Percentiles rank a stretch among this genome's conserved stretches.
Evolutionary conservation across 2,797 vertebrate species (phyloP).

Genomic region (Leptatherina wallacei): DNA sequence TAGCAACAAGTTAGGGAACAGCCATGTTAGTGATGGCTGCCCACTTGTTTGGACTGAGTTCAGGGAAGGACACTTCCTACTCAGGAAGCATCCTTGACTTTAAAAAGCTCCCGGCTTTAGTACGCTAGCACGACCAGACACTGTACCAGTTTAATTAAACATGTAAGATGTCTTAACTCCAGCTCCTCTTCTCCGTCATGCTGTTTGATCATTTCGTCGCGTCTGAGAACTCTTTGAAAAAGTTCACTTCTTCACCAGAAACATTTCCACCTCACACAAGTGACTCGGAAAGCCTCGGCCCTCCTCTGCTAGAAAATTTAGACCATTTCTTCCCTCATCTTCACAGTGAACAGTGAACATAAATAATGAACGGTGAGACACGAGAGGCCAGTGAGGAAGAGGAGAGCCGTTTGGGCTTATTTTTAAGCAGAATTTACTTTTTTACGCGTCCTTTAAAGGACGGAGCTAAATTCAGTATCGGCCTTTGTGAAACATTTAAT

Average conservation of each 20-base stretch:
- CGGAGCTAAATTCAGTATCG: constrained; percentile 1
- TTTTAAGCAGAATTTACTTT: constrained; percentile 36
- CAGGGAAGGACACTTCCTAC: too few species aligned
- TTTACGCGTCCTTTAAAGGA: background rate
- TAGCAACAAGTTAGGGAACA: too few species aligned
- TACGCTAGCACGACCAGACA: background rate
- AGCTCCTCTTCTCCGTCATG: background rate
- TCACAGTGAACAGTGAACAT: constrained; percentile 45
- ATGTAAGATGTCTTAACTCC: background rate
- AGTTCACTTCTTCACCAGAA: constrained; percentile 8
- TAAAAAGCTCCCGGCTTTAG: background rate
- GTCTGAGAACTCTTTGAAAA: constrained; percentile 33
- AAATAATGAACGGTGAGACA: constrained; percentile 66
- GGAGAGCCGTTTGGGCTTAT: constrained; percentile 37
- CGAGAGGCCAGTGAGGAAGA: constrained; percentile 29
- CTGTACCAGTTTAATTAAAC: constrained; percentile 14
- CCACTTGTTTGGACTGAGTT: too few species aligned
- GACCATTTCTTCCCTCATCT: constrained; percentile 45
- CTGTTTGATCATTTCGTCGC: constrained; percentile 12
- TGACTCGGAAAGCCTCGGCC: constrained; percentile 22
- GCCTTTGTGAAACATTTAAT: background rate
- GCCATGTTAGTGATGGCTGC: too few species aligned
- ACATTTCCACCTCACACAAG: constrained; percentile 22
- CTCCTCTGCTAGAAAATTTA: constrained; percentile 23
- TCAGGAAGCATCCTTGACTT: too few species aligned